Conservation (phyloP, 1,140 invertebrate genomes). For the Pogonomyrmex californicus region DNA sequence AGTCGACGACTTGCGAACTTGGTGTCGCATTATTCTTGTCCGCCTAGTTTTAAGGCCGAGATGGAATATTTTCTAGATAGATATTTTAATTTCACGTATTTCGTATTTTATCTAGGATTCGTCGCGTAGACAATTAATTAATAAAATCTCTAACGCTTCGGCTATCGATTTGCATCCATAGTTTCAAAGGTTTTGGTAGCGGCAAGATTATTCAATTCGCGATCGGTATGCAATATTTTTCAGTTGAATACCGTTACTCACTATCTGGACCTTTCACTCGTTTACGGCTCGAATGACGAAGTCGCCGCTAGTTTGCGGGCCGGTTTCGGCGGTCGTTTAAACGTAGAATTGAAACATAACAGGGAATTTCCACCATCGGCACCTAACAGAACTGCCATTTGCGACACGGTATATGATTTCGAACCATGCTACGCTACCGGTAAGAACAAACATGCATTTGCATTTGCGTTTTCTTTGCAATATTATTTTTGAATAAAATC, state of each 20-base stretch:
- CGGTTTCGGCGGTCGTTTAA: constrained; percentile 89
- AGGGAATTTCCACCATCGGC: constrained; percentile 91
- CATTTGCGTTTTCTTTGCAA: background rate
- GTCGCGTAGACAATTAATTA: background rate
- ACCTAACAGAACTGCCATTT: constrained; percentile 89
- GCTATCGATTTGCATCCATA: background rate
- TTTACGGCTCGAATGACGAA: constrained; percentile 92
- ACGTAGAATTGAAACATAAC: constrained; percentile 89
- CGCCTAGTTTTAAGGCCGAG: background rate
- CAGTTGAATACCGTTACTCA: constrained; percentile 94
- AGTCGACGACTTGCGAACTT: background rate
- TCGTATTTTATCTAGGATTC: background rate
- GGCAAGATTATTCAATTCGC: background rate
- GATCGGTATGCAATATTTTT: constrained; percentile 24
- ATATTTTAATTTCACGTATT: background rate
- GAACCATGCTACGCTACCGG: constrained; percentile 92
- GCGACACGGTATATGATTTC: constrained; percentile 85
- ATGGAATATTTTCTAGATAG: background rate
- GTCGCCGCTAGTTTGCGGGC: constrained; percentile 90
- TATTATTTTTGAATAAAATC: background rate
- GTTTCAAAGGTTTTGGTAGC: background rate
- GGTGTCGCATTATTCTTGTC: background rate
- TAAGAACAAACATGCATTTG: constrained; percentile 78
- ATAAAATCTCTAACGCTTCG: too few relatives aligned
- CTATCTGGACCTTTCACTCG: constrained; percentile 94